Conservation (phyloP, 2,888 invertebrate species). For the Halocaridina rubra region DNA sequence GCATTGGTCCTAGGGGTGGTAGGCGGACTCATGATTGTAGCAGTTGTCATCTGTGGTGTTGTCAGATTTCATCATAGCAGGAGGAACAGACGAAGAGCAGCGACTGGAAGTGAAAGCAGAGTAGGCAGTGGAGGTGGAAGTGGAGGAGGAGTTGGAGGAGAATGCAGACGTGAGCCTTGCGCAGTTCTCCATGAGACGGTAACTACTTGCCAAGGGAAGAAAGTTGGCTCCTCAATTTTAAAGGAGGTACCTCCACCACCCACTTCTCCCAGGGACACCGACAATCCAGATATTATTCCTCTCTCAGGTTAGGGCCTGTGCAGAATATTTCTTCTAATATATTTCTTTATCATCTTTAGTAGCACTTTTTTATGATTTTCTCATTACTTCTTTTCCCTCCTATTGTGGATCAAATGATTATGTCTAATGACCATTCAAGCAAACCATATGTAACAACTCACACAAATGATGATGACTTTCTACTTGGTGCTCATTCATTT, state of each 20-base stretch:
- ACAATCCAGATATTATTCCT: slow-evolving; percentile 20
- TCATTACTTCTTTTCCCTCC: too few species aligned
- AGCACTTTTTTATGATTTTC: not conserved
- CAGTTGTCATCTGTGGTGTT: not conserved
- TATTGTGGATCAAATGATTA: too few species aligned
- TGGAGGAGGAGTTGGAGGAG: not conserved
- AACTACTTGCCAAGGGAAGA: not conserved
- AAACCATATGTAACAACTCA: too few species aligned
- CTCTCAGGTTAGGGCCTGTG: not conserved
- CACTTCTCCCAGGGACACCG: not conserved
- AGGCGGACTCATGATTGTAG: slow-evolving; percentile 13
- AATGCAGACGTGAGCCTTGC: not conserved
- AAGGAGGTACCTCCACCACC: slow-evolving; percentile 1
- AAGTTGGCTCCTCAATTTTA: not conserved
- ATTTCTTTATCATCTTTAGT: not conserved
- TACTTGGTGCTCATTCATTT: too few species aligned
- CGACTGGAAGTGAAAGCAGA: not conserved
- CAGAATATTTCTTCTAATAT: not conserved
- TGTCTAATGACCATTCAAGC: too few species aligned
- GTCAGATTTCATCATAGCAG: not conserved
- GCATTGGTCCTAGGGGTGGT: not conserved
- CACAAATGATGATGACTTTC: too few species aligned
- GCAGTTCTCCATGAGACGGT: not conserved
- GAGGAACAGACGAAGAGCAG: not conserved
- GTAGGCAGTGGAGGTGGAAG: not conserved